Conservation (phyloP, 2,113 vertebrate genomes). For the Labeo catla region DNA sequence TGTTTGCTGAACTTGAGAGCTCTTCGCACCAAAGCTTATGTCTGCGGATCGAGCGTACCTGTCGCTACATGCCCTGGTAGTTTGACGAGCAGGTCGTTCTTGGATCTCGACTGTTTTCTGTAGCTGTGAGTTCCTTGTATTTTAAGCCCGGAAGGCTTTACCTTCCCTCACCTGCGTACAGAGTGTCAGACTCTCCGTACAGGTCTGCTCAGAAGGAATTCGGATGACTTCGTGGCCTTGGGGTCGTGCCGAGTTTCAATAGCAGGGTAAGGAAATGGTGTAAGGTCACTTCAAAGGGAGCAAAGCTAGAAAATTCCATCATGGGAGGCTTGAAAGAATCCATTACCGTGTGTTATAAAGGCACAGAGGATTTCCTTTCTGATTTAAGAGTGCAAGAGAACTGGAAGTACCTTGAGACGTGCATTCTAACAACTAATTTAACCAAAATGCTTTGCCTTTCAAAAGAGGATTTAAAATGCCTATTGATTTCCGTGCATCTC, state of each 20-base stretch:
- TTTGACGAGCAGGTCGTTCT: slow-evolving; percentile 31
- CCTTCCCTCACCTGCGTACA: slow-evolving; percentile 38
- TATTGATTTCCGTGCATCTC: neutral
- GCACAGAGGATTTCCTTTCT: neutral
- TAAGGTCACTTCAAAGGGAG: neutral
- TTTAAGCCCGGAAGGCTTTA: slow-evolving; percentile 27
- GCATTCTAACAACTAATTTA: neutral
- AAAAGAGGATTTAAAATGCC: neutral
- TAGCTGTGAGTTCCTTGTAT: slow-evolving; percentile 1
- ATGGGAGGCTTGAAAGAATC: neutral
- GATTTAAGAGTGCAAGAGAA: neutral
- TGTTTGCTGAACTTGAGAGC: slow-evolving; percentile 23
- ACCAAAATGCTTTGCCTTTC: neutral
- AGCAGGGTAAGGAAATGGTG: neutral
- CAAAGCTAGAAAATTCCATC: neutral
- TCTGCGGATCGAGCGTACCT: slow-evolving; percentile 36
- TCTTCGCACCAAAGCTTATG: slow-evolving; percentile 39
- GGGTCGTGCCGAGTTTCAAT: neutral
- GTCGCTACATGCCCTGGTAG: slow-evolving; percentile 47
- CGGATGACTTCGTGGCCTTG: neutral
- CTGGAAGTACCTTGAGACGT: neutral
- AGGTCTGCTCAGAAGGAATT: neutral
- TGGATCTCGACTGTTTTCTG: slow-evolving; percentile 26
- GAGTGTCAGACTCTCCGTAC: slow-evolving; percentile 10
- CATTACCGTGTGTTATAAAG: neutral